Percentiles rank a stretch among this genome's conserved stretches.
Evolutionary conservation across 2,113 vertebrate genomes (phyloP).

Genomic region (Todiramphus chloris): DNA sequence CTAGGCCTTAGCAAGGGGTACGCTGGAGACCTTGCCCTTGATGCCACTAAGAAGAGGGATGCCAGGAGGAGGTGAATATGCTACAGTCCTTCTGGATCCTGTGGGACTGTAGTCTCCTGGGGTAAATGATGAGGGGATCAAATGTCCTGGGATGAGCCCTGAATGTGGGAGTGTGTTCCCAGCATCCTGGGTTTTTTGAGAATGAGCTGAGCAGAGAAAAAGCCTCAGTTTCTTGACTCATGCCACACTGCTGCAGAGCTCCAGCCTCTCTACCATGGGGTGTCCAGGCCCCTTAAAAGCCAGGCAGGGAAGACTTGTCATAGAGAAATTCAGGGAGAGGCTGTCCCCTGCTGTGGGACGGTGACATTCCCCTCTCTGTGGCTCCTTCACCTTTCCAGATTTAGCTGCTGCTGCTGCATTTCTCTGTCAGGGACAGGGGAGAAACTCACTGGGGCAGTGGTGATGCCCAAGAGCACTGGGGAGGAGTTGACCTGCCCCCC

Average conservation of each 20-base stretch:
- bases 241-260: neutral
- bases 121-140: neutral
- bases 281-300: neutral
- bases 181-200: neutral
- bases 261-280: neutral
- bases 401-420: neutral
- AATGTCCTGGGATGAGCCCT: neutral
- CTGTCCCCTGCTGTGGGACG: rapidly evolving
- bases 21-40: neutral
- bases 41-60: neutral
- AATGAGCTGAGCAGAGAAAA: neutral
- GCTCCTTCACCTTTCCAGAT: neutral
- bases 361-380: neutral
- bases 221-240: neutral
- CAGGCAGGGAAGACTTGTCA: neutral
- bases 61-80: neutral
- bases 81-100: neutral
- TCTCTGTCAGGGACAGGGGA: neutral
- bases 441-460: neutral
- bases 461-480: rapidly evolving
- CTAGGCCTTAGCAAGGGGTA: neutral
- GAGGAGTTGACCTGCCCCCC: neutral
- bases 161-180: neutral
- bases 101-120: rapidly evolving
- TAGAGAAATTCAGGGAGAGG: neutral